Base-by-base conservation (phyloP, 2,797 vertebrate genomes). In the Oreochromis mossambicus region DNA sequence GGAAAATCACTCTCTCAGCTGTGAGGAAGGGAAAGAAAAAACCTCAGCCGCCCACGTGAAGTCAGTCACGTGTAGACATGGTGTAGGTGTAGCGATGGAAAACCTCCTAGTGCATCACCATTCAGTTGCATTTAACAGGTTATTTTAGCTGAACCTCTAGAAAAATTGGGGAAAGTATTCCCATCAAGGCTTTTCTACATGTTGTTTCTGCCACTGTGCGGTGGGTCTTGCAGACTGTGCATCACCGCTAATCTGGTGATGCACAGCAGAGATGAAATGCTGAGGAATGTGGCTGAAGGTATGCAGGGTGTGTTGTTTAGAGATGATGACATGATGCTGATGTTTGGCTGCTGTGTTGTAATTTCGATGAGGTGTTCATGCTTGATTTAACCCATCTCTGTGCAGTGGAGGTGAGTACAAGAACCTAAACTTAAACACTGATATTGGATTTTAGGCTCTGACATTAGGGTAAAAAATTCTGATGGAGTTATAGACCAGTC, bases 1-100 rank as follows among this genome's bases (percentile, higher is more conserved):
- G 84, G 70, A 84, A 86, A 83, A 75, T 32, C 56, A 24, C 51
- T 84, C 29, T 52, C 7, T 46, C 26, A 68, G 89, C 38, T 55
- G 51, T 73, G 76, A 84, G 83, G 83, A 86, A 80, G 43, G 77
- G 2, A 50, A 43, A 70, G 24, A 48, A 48, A 70, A 91, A 90
- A 9, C 82, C 86, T 61, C 50, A 83, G 81, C 85, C 83, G 61
- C 89, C 91, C 86, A 89, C 86, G 29, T 77, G 48, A 86, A 91
- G 88, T 86, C 83, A 66, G 66, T 32, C 21, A 58, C 5, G 61
- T 32, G n/a, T 85, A 91, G 91, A 91, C 91, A 84, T 10, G 38
- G 81, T 6, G 83, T 90, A 84, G 88, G 84, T 82, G 92, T 88
- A 85, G 81, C 41, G 51, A 50, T 82, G 81, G 77, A 84, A 78